phyloP scores from a whole-genome alignment of 2,888 invertebrate genomes.

The Dioctria linearis region DNA sequence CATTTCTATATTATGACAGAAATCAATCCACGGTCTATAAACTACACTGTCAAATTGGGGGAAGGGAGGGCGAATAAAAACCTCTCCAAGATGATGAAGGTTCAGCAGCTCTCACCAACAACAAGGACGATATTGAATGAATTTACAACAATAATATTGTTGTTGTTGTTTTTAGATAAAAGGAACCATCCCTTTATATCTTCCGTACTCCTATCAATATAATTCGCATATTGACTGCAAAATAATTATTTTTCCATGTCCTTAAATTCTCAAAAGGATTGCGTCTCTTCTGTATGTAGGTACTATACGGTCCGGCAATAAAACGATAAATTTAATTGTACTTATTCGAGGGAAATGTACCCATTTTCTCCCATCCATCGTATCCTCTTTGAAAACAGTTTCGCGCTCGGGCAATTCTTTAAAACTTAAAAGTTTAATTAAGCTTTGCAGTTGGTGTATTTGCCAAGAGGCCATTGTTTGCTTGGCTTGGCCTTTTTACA shows the following conservation, averaged over 20 bases:
- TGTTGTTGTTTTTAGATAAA: too few species aligned
- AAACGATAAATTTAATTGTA: constrained; percentile 38
- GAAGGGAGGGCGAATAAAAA: neutral
- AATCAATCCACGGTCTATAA: constrained; percentile 2
- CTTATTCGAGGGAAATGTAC: constrained; percentile 6
- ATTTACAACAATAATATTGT: too few species aligned
- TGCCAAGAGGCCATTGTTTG: constrained; percentile 21
- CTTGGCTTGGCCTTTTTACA: constrained; percentile 31
- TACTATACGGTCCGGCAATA: constrained; percentile 8
- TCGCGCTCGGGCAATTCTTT: constrained; percentile 11
- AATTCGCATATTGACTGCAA: constrained; percentile 2
- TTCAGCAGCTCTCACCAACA: constrained; percentile 5
- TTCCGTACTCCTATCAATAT: neutral
- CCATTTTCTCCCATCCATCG: neutral
- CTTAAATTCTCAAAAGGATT: neutral
- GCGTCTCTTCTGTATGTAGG: neutral
- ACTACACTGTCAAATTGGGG: neutral
- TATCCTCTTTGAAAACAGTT: neutral
- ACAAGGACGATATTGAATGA: neutral
- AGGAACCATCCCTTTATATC: constrained; percentile 5
- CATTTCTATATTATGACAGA: neutral
- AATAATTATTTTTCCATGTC: constrained; percentile 15
- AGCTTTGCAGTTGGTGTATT: constrained; percentile 25
- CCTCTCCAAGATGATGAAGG: neutral
- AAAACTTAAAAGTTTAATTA: constrained; percentile 35